Base-by-base conservation (phyloP, 1,140 invertebrate species). In the Drosophila pachea region DNA sequence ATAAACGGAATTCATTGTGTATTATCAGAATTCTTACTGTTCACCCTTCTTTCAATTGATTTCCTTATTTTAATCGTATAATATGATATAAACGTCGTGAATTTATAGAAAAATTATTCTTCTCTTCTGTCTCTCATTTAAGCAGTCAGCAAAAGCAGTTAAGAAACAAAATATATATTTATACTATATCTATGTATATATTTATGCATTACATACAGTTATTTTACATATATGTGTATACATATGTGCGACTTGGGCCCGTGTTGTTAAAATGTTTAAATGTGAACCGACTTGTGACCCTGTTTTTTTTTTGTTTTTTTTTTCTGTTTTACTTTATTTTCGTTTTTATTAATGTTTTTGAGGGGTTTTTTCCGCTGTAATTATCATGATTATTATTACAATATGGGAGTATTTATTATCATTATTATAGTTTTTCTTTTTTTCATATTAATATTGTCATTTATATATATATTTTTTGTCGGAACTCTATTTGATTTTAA, bases 301-400 rank as follows among this genome's bases (percentile, higher is more conserved):
- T 35, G 59, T 63, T 68, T 55, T 55, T 42, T 63, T 63, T 42
- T 31, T 35, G 59, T 63, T 68, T 55, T 55, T 42, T 63, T 63
- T 42, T 31, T 22, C n/a, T 31, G 42, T 63, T 40, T 12, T 54
- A 33, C 36, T 68, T 54, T 36, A 7, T 62, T 40, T 5, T 35
- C 42, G 8, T 32, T 31, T 43, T 62, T 54, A 43, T 45, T 43
- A 11, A 38, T 38, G 8, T 31, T 59, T 52, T 9, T 53, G 40
- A 38, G 22, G 45, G 67, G 67, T 40, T 65, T 69, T 69, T 69
- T 69, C 54, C 61, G 53, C 36, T 65, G 55, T 32, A 45, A 69
- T 68, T 50, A 53, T 68, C 35, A 66, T 63, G 49, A 58, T 49
- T 58, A 65, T 68, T 54, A 55, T 62, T 54, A 55, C 43, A 52